Conservation (phyloP, 1,140 invertebrate genomes). For the Aphaenogaster ashmeadi region DNA sequence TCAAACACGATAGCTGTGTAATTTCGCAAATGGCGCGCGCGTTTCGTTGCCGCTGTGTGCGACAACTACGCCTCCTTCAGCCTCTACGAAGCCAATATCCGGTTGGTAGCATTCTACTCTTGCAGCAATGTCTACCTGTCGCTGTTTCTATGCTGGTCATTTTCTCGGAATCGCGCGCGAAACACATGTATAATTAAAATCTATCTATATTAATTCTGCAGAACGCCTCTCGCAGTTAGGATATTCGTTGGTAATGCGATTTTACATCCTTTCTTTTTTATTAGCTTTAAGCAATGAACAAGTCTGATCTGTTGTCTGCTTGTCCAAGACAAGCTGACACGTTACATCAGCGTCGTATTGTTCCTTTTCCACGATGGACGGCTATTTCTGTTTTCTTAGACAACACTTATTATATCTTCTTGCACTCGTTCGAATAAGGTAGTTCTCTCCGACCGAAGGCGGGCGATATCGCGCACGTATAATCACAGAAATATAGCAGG, state of each 20-base stretch:
- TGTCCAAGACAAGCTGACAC: not conserved
- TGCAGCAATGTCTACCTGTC: conserved; percentile 2
- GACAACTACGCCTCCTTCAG: not conserved
- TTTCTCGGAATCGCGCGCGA: conserved; percentile 7
- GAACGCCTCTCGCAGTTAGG: not conserved
- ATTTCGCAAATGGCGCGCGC: not conserved
- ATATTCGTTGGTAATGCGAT: not conserved
- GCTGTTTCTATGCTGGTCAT: conserved; percentile 7
- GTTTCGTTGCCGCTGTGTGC: not conserved
- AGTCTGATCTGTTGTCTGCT: not conserved
- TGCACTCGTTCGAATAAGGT: no score
- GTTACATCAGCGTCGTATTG: not conserved
- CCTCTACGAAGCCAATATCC: conserved; percentile 27
- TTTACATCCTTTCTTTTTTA: not conserved
- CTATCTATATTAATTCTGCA: not conserved
- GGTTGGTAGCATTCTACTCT: not conserved
- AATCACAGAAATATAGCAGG: not conserved
- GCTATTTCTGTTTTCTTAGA: not conserved
- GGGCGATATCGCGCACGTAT: not conserved
- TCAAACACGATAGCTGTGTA: not conserved
- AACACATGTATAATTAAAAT: not conserved
- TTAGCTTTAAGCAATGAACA: not conserved
- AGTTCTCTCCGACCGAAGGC: not conserved
- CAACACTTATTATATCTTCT: not conserved
- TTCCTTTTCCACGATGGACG: not conserved